These are phyloP conservation scores for Rhinichthys klamathensis DNA, from an alignment of 2,113 vertebrate genomes.

Conservation along the genomic window DNA sequence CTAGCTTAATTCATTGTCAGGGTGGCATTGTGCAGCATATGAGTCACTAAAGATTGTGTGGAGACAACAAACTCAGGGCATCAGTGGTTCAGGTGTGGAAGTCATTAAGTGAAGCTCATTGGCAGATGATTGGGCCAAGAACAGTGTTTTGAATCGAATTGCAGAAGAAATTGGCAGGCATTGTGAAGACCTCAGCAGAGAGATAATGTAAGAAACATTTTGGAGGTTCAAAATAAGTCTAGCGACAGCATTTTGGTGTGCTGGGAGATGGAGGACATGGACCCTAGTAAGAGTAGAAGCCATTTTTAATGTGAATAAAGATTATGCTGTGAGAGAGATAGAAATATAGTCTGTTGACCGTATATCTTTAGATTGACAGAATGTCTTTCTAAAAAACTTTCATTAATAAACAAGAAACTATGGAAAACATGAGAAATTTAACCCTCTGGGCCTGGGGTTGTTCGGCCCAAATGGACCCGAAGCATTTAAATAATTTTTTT, in stretches of 20 bases:
- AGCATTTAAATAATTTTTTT: too few relatives aligned
- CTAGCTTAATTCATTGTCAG: neutral
- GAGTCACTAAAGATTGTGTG: neutral
- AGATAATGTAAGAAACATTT: constrained; percentile 11
- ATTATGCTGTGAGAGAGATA: neutral
- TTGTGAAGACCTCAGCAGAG: neutral
- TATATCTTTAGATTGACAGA: neutral
- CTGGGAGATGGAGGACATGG: neutral
- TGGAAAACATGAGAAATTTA: too few relatives aligned
- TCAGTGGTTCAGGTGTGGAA: constrained; percentile 13
- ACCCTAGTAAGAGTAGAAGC: neutral
- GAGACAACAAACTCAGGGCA: neutral
- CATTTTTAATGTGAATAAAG: neutral
- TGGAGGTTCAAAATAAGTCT: neutral
- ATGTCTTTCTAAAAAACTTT: too few relatives aligned
- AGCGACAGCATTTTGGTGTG: neutral
- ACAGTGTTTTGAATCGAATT: neutral
- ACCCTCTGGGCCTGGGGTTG: too few relatives aligned
- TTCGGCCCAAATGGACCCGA: too few relatives aligned
- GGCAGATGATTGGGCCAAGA: neutral
- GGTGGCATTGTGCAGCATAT: neutral
- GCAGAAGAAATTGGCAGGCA: neutral
- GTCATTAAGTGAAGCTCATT: constrained; percentile 25
- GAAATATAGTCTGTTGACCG: neutral
- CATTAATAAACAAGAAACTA: neutral